Evolutionary conservation across 92 coral and sea anemone genomes (phyloP).

Genomic region (Umimayanthus kanabou): DNA sequence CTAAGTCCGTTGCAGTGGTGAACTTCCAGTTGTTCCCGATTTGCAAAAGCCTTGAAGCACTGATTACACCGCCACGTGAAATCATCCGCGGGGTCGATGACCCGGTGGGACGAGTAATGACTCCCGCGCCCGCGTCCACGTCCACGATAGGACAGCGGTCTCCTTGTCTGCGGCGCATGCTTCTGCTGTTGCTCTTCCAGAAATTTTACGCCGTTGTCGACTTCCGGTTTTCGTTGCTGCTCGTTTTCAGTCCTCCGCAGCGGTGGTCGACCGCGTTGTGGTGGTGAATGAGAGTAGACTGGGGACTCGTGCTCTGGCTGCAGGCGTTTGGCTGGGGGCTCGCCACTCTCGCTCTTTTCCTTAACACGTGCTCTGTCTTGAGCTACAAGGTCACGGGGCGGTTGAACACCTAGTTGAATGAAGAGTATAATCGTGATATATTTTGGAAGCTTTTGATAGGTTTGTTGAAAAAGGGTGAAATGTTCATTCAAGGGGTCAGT

Average conservation of each 20-base stretch:
- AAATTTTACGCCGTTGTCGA: conserved; percentile 40
- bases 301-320: conserved; percentile 56
- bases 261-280: conserved; percentile 90
- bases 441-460: neutral
- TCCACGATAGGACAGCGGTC: conserved; percentile 79
- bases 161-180: conserved; percentile 49
- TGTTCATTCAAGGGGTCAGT: neutral
- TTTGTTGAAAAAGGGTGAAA: neutral
- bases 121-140: conserved; percentile 66
- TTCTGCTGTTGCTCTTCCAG: conserved; percentile 62
- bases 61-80: conserved; percentile 89
- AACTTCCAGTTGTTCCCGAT: conserved; percentile 79
- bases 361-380: conserved; percentile 85
- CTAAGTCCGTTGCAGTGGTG: conserved; percentile 84
- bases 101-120: conserved; percentile 43
- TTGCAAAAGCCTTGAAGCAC: conserved; percentile 89
- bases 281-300: conserved; percentile 55
- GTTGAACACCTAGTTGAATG: conserved; percentile 78
- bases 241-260: conserved; percentile 69
- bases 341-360: conserved; percentile 55
- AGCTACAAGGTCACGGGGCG: conserved; percentile 96
- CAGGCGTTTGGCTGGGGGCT: conserved; percentile 72
- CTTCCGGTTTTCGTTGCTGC: conserved; percentile 60
- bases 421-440: neutral
- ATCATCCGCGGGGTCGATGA: conserved; percentile 73